These are phyloP conservation scores for Equus quagga DNA, from an alignment of 2,113 vertebrate genomes.

Conservation along the genomic window DNA sequence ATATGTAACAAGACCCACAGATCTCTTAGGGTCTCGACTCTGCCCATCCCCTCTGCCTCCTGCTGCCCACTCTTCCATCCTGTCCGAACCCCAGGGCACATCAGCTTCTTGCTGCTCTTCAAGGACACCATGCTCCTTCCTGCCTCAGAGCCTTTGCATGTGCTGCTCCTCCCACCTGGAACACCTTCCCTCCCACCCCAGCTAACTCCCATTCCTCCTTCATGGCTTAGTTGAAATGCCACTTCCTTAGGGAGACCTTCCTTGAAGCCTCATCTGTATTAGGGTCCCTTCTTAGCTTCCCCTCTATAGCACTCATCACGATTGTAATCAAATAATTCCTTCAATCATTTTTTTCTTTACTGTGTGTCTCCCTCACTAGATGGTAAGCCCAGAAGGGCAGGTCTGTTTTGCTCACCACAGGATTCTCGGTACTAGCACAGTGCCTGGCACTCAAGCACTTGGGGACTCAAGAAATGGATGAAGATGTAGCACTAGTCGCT, in stretches of 20 bases:
- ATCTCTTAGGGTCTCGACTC: not conserved
- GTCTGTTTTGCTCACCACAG: not conserved
- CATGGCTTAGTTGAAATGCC: not conserved
- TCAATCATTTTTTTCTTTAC: not conserved
- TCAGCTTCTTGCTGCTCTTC: not conserved
- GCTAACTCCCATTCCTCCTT: not conserved
- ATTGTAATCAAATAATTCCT: not conserved
- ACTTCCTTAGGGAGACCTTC: not conserved
- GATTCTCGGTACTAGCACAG: not conserved
- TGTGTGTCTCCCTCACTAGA: not conserved
- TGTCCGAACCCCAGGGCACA: not conserved
- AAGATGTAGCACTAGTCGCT: not conserved
- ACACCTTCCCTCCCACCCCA: not conserved
- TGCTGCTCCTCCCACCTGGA: not conserved
- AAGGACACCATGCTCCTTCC: not conserved
- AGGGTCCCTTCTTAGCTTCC: not conserved
- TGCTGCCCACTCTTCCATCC: too few species aligned
- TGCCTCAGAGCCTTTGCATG: not conserved
- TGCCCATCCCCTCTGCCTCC: not conserved
- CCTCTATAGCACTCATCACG: too few species aligned
- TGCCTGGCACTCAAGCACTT: not conserved
- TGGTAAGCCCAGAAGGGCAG: not conserved
- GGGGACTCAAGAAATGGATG: not conserved
- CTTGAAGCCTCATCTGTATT: not conserved
- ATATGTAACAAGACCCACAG: not conserved